Evolutionary conservation across 2,888 invertebrate species (phyloP), one percentile per base, ranked within the genome.

Genomic region (Pegoplata infirma): DNA sequence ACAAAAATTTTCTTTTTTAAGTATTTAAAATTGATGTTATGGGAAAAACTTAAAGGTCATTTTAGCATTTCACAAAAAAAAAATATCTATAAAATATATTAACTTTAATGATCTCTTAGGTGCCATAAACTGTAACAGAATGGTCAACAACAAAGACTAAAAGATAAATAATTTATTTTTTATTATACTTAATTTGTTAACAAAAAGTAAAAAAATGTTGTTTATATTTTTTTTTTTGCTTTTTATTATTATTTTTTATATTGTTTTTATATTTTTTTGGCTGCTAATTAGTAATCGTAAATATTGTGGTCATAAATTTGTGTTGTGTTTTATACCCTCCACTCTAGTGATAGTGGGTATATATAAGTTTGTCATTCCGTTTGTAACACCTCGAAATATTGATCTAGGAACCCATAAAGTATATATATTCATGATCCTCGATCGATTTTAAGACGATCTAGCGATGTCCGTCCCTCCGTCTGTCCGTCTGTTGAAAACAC

Each of bases 281-380:
- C 51, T 56, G 63, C 75, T 79, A 79, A 79, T 79, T 79, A 79
- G 71, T 47, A 72, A 67, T 72, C 75, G 67, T 75, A 79, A 79
- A 75, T 79, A 69, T 72, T 72, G 79, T 63, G 75, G 79, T 64
- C 75, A 64, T 79, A 79, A 79, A 75, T 79, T 72, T n/a, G n/a
- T n/a, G n/a, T n/a, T n/a, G n/a, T n/a, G n/a, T n/a, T n/a, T n/a
- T n/a, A n/a, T n/a, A n/a, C n/a, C n/a, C n/a, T n/a, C n/a, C n/a
- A n/a, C n/a, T n/a, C n/a, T n/a, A n/a, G n/a, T n/a, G n/a, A n/a
- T n/a, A n/a, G n/a, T n/a, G n/a, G n/a, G n/a, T n/a, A n/a, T n/a
- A n/a, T n/a, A n/a, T n/a, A n/a, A n/a, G n/a, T n/a, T n/a, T n/a
- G n/a, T n/a, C n/a, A n/a, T n/a, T n/a, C n/a, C n/a, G n/a, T n/a